phyloP scores from a whole-genome alignment of 2,888 invertebrate species.

The Apodemia hepburni region DNA sequence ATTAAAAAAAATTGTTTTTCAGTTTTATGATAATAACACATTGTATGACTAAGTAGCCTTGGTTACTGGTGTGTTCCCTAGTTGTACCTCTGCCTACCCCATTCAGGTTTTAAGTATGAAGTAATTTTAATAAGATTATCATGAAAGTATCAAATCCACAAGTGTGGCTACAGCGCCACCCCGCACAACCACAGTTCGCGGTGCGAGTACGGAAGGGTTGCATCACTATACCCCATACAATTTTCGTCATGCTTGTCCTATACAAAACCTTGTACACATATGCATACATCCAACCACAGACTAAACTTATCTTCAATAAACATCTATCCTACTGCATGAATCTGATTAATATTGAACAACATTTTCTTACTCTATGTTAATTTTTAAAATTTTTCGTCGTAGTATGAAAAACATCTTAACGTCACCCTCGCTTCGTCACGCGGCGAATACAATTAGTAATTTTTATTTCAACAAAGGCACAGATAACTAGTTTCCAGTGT shows the following conservation, averaged over 20 bases:
- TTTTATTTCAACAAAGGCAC: conserved; percentile 64
- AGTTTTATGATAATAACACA: no score
- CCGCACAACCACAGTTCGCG: conserved; percentile 60
- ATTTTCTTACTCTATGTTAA: conserved; percentile 37
- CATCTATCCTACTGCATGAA: conserved; percentile 27
- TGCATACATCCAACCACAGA: conserved; percentile 27
- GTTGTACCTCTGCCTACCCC: no score
- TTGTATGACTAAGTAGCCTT: no score
- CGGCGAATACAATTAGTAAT: conserved; percentile 53
- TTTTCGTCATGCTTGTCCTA: conserved; percentile 68
- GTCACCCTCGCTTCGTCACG: conserved; percentile 49
- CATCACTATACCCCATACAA: conserved; percentile 53
- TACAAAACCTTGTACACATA: conserved; percentile 30
- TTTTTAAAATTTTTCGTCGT: conserved; percentile 30
- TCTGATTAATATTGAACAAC: background rate
- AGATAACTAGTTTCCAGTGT: conserved; percentile 70
- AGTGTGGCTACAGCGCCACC: conserved; percentile 41
- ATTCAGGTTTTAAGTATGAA: no score
- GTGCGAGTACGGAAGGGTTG: conserved; percentile 64
- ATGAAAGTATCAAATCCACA: conserved; percentile 41
- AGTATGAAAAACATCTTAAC: conserved; percentile 28
- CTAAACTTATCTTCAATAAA: conserved; percentile 28
- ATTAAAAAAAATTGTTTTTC: no score
- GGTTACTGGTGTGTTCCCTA: no score
- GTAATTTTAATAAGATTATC: no score